phyloP scores from a whole-genome alignment of 1,140 invertebrate genomes.

The Nasonia vitripennis region DNA sequence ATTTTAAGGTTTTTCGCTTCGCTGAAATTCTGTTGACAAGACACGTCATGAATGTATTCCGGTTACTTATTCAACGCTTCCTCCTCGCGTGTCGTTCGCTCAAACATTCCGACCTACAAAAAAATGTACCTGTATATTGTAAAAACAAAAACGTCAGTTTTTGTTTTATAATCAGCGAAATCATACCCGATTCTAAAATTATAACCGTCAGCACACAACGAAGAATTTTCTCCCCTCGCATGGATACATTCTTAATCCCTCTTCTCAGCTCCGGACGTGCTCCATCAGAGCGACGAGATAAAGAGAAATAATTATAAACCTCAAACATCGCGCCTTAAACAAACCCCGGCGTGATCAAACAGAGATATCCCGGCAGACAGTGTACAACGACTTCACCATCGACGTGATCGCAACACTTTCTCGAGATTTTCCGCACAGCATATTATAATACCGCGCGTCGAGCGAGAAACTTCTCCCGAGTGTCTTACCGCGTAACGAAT shows the following conservation, averaged over 20 bases:
- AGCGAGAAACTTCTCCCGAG: slow-evolving; percentile 4
- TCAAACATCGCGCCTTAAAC: slow-evolving; percentile 1
- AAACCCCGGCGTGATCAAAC: slow-evolving; percentile 5
- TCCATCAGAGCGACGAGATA: background rate
- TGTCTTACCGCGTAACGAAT: slow-evolving; percentile 17
- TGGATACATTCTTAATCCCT: slow-evolving; percentile 1
- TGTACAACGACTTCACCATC: background rate
- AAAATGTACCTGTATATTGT: too few relatives aligned
- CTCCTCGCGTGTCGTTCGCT: too few relatives aligned
- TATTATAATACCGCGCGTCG: background rate
- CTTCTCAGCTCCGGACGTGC: background rate
- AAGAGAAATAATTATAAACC: slow-evolving; percentile 31
- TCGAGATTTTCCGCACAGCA: background rate
- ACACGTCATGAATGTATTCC: too few relatives aligned
- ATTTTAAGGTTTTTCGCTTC: too few relatives aligned
- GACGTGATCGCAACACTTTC: background rate
- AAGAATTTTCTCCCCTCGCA: background rate
- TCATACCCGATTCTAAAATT: background rate
- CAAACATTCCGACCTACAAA: too few relatives aligned
- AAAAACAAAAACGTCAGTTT: too few relatives aligned
- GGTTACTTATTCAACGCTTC: too few relatives aligned
- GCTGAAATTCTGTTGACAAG: too few relatives aligned
- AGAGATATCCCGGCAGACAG: slow-evolving; percentile 6
- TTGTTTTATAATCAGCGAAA: background rate
- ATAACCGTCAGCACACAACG: background rate